Percentiles rank a stretch among this genome's conserved stretches.
These are phyloP conservation scores for Pollenia angustigena DNA, from an alignment of 2,888 invertebrate genomes.

Conservation along the genomic window DNA sequence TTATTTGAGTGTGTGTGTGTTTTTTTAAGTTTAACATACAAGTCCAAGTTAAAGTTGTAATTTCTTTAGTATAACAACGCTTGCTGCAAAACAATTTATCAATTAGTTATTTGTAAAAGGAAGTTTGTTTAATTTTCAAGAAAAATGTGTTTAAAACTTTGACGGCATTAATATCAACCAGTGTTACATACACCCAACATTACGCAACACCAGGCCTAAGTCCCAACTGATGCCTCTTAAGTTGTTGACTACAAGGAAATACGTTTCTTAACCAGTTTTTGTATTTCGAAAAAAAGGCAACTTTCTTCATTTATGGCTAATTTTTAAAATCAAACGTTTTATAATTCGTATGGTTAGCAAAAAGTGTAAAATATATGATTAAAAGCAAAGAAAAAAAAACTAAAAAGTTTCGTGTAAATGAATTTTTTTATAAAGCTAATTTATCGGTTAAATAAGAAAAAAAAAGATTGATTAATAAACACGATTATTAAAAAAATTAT, in stretches of 20 bases:
- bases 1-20: constrained; percentile 11
- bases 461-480: constrained; percentile 31
- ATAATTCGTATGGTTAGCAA: constrained; percentile 14
- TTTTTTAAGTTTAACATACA: constrained; percentile 65
- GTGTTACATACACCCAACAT: constrained; percentile 34
- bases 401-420: constrained; percentile 59
- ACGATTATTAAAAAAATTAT: constrained; percentile 32
- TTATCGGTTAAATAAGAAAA: neutral
- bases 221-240: constrained; percentile 45
- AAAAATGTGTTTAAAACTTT: constrained; percentile 9
- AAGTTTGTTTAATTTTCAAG: neutral
- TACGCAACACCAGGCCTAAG: constrained; percentile 54
- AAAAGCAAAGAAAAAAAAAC: neutral
- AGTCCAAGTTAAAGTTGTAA: constrained; percentile 68
- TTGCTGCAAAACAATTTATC: neutral
- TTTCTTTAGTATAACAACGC: constrained; percentile 34
- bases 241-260: constrained; percentile 64
- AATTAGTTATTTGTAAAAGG: neutral
- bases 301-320: constrained; percentile 47
- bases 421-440: neutral
- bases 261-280: constrained; percentile 61
- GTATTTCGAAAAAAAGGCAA: neutral
- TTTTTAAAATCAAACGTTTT: constrained; percentile 48
- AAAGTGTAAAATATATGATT: constrained; percentile 9
- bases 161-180: neutral